phyloP scores from a whole-genome alignment of 2,797 vertebrate genomes.

The Pseudotriccus pelzelni region DNA sequence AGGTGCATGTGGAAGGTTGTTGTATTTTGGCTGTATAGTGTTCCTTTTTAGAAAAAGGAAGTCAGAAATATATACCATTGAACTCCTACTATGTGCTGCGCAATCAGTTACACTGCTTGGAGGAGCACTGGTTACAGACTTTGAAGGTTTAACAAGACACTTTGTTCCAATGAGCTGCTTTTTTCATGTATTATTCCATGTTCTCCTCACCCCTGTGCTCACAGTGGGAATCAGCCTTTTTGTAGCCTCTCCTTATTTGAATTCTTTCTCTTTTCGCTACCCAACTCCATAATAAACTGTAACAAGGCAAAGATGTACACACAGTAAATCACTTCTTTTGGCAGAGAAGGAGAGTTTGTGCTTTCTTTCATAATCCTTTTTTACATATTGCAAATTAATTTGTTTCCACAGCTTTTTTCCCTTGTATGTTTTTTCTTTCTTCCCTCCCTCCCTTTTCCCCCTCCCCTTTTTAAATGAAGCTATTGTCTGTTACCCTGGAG shows the following conservation, averaged over 20 bases:
- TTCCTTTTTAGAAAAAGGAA: constrained; percentile 19
- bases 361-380: constrained; percentile 57
- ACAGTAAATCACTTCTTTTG: constrained; percentile 12
- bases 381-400: constrained; percentile 58
- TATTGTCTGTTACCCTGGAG: constrained; percentile 19
- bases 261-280: constrained; percentile 45
- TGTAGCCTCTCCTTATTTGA: constrained; percentile 52
- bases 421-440: background rate
- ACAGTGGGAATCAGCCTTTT: constrained; percentile 20
- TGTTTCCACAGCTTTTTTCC: constrained; percentile 37
- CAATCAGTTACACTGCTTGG: constrained; percentile 39
- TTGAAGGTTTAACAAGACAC: constrained; percentile 45
- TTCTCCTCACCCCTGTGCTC: constrained; percentile 30
- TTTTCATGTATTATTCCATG: constrained; percentile 31
- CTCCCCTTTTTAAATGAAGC: background rate
- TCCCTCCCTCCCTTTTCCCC: background rate
- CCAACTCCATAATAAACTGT: constrained; percentile 38
- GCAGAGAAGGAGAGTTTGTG: constrained; percentile 38
- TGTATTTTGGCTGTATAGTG: constrained; percentile 19
- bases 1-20: constrained; percentile 32
- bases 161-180: constrained; percentile 30
- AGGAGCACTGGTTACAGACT: background rate
- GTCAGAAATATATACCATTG: background rate
- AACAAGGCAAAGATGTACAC: constrained; percentile 26
- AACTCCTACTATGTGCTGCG: background rate